Evolutionary conservation across 2,113 vertebrate species (phyloP), one percentile per base, ranked within the genome.

Genomic region (Clarias magur): DNA sequence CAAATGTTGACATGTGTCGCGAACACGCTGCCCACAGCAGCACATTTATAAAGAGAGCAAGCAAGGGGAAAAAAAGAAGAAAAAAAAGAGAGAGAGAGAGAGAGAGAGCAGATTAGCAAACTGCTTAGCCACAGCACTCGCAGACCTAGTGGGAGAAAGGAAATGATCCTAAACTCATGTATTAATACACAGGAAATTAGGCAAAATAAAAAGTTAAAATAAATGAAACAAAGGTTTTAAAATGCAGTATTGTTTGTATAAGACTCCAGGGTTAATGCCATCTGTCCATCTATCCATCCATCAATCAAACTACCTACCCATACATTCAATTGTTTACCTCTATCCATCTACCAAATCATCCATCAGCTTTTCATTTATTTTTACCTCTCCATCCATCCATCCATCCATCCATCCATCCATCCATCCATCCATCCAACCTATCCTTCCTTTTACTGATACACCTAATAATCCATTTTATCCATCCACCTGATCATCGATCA

Each of bases 1-100:
- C 95, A 93, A 94, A 95, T 91, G 94, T 92, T 94, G 94, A 95
- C 94, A 94, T 94, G 94, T 94, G 94, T 94, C 93, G 91, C 90
- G 90, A 94, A 94, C 92, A 93, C 83, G 89, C 90, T 92, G 93
- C 93, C 93, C 93, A 94, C 90, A 91, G 89, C 89, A 89, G 91
- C 90, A 88, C 65, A 84, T 91, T 92, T 83, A 79, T 90, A 85
- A 89, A 91, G 91, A 88, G 87, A 89, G 89, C 91, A 91, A 83
- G 85, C 84, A 87, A 78, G 92, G 92, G 92, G 62, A 81, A 42
- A 81, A 38, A 80, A 9, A 38, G 13, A 48, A 38, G 34, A 38
- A 38, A 2, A 38, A 38, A 38, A 7, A 48, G 42, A 48, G 42
- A 48, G 42, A 48, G 48, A 48, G 42, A 42, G 6, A 42, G 42